Conservation (phyloP, 2,888 invertebrate species). For the Heliconius cydno region DNA sequence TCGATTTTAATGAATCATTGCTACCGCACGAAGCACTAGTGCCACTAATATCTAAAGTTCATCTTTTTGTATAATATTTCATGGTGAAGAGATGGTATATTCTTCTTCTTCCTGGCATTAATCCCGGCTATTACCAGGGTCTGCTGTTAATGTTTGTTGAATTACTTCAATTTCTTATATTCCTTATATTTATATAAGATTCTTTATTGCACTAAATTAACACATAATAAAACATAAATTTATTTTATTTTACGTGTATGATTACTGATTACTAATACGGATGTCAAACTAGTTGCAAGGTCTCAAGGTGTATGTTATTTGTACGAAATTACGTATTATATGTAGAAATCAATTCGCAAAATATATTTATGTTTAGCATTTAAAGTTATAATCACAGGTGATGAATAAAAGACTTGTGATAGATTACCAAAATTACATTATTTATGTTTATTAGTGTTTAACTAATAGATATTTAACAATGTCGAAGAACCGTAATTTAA, state of each 20-base stretch:
- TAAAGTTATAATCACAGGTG: no score
- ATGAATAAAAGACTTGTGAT: no score
- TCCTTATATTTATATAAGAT: no score
- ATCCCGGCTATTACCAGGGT: no score
- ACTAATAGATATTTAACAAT: no score
- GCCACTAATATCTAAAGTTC: neutral
- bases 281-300: slow-evolving; percentile 9
- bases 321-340: neutral
- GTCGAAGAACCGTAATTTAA: neutral
- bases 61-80: neutral
- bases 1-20: neutral
- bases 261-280: slow-evolving; percentile 1
- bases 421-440: neutral
- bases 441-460: no score
- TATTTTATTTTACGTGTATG: neutral
- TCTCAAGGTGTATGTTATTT: neutral
- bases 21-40: neutral
- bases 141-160: no score
- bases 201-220: no score
- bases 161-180: no score
- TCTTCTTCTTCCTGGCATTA: no score
- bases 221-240: no score
- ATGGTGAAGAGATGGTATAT: neutral
- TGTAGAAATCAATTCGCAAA: neutral
- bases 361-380: neutral